phyloP scores from a whole-genome alignment of 2,797 vertebrate genomes.

The Ispidina picta region DNA sequence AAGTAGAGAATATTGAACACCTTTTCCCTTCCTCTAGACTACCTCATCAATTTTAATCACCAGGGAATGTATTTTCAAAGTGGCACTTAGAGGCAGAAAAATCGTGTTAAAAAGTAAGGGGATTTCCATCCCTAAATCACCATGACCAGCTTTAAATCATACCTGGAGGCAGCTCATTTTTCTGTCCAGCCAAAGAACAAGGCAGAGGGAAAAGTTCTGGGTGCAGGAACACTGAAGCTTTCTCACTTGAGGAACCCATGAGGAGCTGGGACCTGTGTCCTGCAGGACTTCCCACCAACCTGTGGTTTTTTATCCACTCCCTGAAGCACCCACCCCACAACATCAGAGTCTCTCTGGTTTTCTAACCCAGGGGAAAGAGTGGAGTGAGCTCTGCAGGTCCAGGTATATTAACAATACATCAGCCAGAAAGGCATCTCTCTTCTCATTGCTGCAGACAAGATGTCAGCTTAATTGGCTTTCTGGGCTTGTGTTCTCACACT shows the following conservation, averaged over 20 bases:
- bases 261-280: not conserved
- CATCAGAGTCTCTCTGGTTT: not conserved
- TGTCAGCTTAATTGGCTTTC: not conserved
- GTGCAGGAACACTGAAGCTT: not conserved
- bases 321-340: not conserved
- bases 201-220: not conserved
- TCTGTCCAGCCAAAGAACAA: not conserved
- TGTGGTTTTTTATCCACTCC: not conserved
- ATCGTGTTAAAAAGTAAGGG: not conserved
- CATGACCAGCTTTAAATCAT: not conserved
- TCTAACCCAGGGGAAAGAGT: not conserved
- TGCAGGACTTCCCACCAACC: not conserved
- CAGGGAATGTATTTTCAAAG: constrained; percentile 18
- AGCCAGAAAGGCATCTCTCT: not conserved
- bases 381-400: not conserved
- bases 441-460: not conserved
- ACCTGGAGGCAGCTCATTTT: not conserved
- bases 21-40: not conserved
- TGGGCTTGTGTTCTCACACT: rapidly evolving
- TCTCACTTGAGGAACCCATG: not conserved
- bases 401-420: not conserved
- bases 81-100: not conserved
- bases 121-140: constrained; percentile 25
- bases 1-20: not conserved
- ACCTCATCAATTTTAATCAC: constrained; percentile 32